Conservation (phyloP, 2,797 vertebrate genomes). For the Sebastes alutus region DNA sequence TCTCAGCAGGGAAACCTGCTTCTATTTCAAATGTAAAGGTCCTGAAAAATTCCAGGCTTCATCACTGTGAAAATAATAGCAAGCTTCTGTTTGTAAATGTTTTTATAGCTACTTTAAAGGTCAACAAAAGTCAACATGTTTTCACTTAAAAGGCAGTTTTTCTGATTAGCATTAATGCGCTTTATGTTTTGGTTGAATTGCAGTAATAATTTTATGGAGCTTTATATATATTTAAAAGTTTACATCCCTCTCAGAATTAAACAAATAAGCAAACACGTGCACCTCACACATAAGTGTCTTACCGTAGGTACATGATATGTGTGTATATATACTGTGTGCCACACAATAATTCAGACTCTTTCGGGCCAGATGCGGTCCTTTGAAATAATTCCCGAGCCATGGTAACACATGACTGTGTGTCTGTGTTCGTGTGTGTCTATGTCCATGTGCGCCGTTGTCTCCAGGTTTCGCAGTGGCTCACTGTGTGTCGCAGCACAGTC, state of each 20-base stretch:
- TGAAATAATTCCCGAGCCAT: neutral
- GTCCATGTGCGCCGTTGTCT: neutral
- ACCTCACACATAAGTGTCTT: neutral
- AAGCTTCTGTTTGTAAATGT: neutral
- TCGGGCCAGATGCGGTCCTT: neutral
- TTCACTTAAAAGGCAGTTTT: neutral
- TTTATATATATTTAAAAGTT: neutral
- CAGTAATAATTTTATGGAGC: neutral
- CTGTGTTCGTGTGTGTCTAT: constrained; percentile 12
- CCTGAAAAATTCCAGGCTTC: no score
- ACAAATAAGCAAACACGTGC: neutral
- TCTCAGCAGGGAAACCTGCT: neutral
- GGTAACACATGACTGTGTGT: constrained; percentile 7
- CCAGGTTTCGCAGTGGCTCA: constrained; percentile 97
- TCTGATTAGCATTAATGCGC: neutral
- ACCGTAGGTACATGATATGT: neutral
- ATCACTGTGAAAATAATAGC: neutral
- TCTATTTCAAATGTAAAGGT: neutral
- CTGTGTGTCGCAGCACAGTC: constrained; percentile 88
- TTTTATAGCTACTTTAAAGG: neutral
- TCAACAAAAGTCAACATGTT: neutral
- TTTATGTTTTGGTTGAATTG: neutral
- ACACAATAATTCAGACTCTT: neutral
- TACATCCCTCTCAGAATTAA: neutral
- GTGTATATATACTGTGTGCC: neutral